phyloP scores from a whole-genome alignment of 2,888 invertebrate species.

The Biston stratarius region DNA sequence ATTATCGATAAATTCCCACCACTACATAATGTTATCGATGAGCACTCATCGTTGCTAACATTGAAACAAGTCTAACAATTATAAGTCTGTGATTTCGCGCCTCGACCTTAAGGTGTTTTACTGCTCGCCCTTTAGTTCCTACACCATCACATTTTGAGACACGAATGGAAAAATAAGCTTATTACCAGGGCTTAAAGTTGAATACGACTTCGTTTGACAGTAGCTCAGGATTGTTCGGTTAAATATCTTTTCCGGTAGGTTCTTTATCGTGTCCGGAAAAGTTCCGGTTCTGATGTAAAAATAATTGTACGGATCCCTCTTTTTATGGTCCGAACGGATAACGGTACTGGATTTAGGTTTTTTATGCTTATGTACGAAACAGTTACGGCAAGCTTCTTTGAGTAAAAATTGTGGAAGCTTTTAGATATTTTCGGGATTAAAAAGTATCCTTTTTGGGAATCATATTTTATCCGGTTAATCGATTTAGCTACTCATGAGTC shows the following conservation, averaged over 20 bases:
- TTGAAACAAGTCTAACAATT: constrained; percentile 72
- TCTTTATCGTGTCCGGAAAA: constrained; percentile 68
- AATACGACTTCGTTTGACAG: constrained; percentile 1
- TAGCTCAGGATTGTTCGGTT: constrained; percentile 51
- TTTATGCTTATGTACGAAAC: constrained; percentile 52
- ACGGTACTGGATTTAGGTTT: constrained; percentile 56
- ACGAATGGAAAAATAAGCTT: constrained; percentile 18
- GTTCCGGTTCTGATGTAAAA: constrained; percentile 72
- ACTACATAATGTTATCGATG: constrained; percentile 32
- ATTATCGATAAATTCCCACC: constrained; percentile 24
- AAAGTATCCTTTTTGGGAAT: constrained; percentile 13
- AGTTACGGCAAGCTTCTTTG: constrained; percentile 49
- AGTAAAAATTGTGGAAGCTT: constrained; percentile 33
- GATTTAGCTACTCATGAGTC: not conserved
- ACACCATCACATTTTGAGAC: constrained; percentile 18
- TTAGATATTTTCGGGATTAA: constrained; percentile 22
- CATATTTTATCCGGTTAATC: constrained; percentile 12
- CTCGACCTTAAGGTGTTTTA: constrained; percentile 70
- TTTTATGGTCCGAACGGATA: constrained; percentile 60
- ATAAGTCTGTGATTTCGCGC: constrained; percentile 74
- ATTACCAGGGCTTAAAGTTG: constrained; percentile 40
- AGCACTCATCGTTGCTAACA: constrained; percentile 57
- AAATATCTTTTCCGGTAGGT: constrained; percentile 69
- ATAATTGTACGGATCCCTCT: constrained; percentile 66
- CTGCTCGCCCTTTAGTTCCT: constrained; percentile 62